Evolutionary conservation across 2,113 vertebrate genomes (phyloP).

Genomic region (Chroicocephalus ridibundus): DNA sequence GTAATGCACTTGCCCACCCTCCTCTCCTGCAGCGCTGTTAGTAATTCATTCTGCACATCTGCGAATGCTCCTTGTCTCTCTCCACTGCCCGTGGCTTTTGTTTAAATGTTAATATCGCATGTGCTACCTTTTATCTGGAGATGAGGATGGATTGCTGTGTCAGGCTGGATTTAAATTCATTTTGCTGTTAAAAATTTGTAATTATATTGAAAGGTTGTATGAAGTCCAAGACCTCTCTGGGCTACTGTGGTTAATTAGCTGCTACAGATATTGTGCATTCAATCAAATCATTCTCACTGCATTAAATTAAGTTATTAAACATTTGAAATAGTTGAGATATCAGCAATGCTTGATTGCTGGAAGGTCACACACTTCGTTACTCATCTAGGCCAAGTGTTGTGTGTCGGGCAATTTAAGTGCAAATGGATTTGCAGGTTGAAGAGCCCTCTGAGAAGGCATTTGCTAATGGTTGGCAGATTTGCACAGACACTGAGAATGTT

Average conservation of each 20-base stretch:
- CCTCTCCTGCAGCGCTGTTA: not conserved
- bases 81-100: not conserved
- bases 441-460: conserved; percentile 2
- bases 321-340: conserved; percentile 27
- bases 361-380: conserved; percentile 33
- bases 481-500: not conserved
- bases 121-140: conserved; percentile 36
- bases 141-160: conserved; percentile 51
- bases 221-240: conserved; percentile 44
- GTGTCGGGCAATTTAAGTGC: not conserved
- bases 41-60: conserved; percentile 35
- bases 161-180: conserved; percentile 46
- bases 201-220: conserved; percentile 39
- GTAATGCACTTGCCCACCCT: not conserved
- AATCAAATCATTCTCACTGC: conserved; percentile 19
- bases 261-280: conserved; percentile 24
- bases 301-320: conserved; percentile 55
- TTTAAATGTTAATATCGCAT: conserved; percentile 25
- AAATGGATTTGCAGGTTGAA: conserved; percentile 34
- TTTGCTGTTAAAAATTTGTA: conserved; percentile 39
- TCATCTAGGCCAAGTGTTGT: not conserved
- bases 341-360: not conserved
- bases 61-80: conserved; percentile 16
- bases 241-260: conserved; percentile 50
- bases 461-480: not conserved